These are phyloP conservation scores for Pseudococcus longispinus DNA, from an alignment of 2,888 invertebrate species.

Conservation along the genomic window DNA sequence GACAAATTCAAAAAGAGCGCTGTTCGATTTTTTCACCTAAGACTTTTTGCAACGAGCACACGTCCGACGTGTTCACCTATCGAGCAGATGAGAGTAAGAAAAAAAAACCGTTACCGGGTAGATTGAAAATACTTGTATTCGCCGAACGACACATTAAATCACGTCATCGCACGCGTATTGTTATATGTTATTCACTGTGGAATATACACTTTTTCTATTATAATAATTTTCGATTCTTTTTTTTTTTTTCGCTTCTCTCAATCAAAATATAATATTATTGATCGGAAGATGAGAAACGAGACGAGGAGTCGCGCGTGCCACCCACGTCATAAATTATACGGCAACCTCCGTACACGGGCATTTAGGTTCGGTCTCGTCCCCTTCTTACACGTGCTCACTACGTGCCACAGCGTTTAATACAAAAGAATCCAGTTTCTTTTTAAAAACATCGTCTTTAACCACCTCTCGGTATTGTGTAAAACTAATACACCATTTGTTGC, in stretches of 20 bases:
- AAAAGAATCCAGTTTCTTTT: constrained; percentile 56
- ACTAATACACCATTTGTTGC: constrained; percentile 24
- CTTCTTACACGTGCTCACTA: constrained; percentile 53
- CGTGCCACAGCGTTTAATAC: constrained; percentile 49
- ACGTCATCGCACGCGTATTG: constrained; percentile 54
- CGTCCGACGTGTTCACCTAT: constrained; percentile 33
- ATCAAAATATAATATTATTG: constrained; percentile 56
- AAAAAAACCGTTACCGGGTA: constrained; percentile 55
- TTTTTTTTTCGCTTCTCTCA: constrained; percentile 35
- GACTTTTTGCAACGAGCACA: constrained; percentile 12
- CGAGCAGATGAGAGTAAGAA: constrained; percentile 22
- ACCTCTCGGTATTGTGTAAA: constrained; percentile 17
- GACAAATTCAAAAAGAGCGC: constrained; percentile 23
- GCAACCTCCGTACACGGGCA: constrained; percentile 49
- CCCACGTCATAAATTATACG: constrained; percentile 57
- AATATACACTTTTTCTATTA: constrained; percentile 51
- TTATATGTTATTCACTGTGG: constrained; percentile 45
- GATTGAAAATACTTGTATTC: constrained; percentile 55
- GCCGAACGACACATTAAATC: constrained; percentile 56
- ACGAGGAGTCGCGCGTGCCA: constrained; percentile 51
- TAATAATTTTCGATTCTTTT: constrained; percentile 55
- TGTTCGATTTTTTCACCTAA: constrained; percentile 30
- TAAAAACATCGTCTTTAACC: constrained; percentile 45
- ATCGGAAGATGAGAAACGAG: constrained; percentile 18
- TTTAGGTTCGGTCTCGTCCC: constrained; percentile 56